A percentile compares a stretch with the other conserved stretches of the same genome.
Evolutionary conservation across 2,113 vertebrate genomes (phyloP).

Genomic region (Callipepla californica): DNA sequence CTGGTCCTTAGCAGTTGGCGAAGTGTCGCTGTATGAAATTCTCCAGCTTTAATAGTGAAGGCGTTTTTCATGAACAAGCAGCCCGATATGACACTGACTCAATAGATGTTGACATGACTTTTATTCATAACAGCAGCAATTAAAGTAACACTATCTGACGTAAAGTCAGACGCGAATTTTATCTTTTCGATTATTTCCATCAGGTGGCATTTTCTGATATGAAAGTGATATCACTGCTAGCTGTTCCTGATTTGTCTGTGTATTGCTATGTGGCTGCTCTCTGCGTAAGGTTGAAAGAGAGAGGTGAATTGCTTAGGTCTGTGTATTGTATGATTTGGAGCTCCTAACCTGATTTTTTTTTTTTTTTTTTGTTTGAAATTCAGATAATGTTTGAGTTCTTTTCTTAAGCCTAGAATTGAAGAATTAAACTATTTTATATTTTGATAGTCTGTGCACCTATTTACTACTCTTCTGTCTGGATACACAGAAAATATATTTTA

Average conservation of each 20-base stretch:
- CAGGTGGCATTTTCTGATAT: neutral
- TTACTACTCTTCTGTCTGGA: neutral
- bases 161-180: neutral
- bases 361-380: neutral
- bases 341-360: neutral
- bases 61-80: neutral
- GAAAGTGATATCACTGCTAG: neutral
- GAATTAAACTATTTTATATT: neutral
- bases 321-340: neutral
- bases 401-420: neutral
- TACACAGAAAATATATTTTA: neutral
- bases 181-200: neutral
- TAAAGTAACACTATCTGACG: neutral
- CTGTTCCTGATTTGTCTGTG: neutral
- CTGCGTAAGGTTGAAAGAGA: neutral
- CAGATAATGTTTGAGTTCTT: neutral
- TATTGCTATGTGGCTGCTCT: neutral
- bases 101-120: neutral
- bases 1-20: neutral
- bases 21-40: neutral
- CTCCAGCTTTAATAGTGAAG: neutral
- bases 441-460: neutral
- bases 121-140: neutral
- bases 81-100: neutral
- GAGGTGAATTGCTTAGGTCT: neutral